Percentiles rank a stretch among this genome's conserved stretches.
Evolutionary conservation across 2,113 vertebrate genomes (phyloP).

Genomic region (crab-eating macaque (Macaca fascicularis)): DNA sequence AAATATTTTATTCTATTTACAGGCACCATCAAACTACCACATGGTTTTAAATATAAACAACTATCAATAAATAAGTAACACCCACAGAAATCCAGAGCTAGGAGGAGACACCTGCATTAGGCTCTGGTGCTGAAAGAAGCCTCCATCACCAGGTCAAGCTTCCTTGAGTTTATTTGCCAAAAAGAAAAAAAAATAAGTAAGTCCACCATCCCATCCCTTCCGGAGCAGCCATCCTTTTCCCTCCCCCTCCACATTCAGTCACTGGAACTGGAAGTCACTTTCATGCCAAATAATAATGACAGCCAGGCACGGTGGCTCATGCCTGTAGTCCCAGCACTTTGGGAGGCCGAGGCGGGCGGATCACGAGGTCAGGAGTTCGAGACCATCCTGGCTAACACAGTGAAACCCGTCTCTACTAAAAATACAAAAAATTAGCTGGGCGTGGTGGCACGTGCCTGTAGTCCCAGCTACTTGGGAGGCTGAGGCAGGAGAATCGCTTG

Average conservation of each 20-base stretch:
- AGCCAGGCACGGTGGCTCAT: too few relatives aligned
- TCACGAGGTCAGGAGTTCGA: too few relatives aligned
- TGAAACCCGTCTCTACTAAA: too few relatives aligned
- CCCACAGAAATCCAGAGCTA: not conserved
- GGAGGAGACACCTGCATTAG: not conserved
- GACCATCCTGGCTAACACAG: too few relatives aligned
- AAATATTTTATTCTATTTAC: slow-evolving; percentile 6
- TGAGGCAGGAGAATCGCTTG: too few relatives aligned
- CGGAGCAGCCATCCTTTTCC: accelerated
- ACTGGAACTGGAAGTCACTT: not conserved
- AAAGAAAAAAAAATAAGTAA: not conserved
- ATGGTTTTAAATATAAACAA: not conserved
- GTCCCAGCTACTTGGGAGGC: too few relatives aligned
- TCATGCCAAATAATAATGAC: not conserved
- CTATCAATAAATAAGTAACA: not conserved
- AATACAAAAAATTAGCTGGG: too few relatives aligned
- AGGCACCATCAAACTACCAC: not conserved
- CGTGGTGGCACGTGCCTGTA: too few relatives aligned
- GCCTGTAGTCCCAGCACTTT: too few relatives aligned
- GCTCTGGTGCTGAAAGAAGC: not conserved
- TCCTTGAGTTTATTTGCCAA: not conserved
- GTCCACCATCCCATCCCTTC: not conserved
- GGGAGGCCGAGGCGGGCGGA: accelerated
- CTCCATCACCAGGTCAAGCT: not conserved
- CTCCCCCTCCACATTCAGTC: not conserved